phyloP scores from a whole-genome alignment of 2,888 invertebrate genomes.

The Drosophila nr. perissopoda region DNA sequence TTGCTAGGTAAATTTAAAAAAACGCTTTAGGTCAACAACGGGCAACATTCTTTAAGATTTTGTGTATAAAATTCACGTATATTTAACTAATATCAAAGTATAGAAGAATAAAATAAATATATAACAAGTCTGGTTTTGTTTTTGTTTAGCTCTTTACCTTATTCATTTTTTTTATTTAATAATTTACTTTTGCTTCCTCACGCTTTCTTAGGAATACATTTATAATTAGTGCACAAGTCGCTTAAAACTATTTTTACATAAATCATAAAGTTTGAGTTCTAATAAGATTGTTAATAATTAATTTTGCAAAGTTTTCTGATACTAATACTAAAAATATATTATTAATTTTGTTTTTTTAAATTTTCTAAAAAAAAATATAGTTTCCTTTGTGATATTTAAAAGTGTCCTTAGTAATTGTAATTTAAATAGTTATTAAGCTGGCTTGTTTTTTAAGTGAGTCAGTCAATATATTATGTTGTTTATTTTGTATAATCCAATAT shows the following conservation, averaged over 20 bases:
- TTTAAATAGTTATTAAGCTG: neutral
- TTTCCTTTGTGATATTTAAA: too few relatives aligned
- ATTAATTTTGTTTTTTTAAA: neutral
- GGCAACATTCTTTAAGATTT: conserved; percentile 1
- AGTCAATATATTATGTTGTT: too few relatives aligned
- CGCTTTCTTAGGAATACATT: neutral
- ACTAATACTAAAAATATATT: neutral
- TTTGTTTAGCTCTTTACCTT: neutral
- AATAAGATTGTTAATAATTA: neutral
- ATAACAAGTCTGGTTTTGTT: neutral
- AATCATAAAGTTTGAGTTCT: neutral
- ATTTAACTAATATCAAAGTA: neutral
- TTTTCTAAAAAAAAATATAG: too few relatives aligned
- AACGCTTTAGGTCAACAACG: conserved; percentile 30
- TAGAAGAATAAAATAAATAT: neutral
- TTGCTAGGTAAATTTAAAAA: conserved; percentile 11
- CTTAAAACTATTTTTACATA: neutral
- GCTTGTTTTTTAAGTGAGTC: neutral
- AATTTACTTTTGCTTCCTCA: neutral
- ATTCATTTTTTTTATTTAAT: neutral
- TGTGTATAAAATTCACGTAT: neutral
- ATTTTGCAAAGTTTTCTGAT: neutral
- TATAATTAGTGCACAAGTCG: neutral
- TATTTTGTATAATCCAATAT: too few relatives aligned
- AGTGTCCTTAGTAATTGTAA: neutral